These are phyloP conservation scores for Leptinotarsa tumamoca DNA, from an alignment of 2,888 invertebrate species.

Conservation along the genomic window DNA sequence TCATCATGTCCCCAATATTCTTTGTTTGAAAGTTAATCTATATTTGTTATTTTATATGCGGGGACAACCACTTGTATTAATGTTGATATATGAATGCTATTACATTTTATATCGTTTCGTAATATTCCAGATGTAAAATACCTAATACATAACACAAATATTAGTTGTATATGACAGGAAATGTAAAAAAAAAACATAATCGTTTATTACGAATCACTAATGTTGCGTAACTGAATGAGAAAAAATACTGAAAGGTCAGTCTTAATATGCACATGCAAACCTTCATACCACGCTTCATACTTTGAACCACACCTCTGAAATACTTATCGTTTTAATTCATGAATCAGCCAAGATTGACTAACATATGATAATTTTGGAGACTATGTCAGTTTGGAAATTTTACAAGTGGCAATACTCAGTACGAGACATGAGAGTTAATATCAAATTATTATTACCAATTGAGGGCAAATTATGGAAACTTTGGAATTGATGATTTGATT, in stretches of 20 bases:
- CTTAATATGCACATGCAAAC: conserved; percentile 9
- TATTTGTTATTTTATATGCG: too few species aligned
- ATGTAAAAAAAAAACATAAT: neutral
- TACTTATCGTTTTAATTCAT: neutral
- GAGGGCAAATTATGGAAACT: neutral
- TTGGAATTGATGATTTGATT: neutral
- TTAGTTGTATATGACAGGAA: neutral
- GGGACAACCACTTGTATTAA: too few species aligned
- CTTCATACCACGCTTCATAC: conserved; percentile 12
- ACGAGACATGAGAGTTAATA: neutral
- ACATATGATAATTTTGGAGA: neutral
- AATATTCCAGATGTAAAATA: too few species aligned
- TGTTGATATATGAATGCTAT: too few species aligned
- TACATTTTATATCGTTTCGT: too few species aligned
- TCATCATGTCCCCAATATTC: too few species aligned
- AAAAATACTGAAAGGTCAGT: conserved; percentile 5
- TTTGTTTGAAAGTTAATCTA: too few species aligned
- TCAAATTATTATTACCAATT: neutral
- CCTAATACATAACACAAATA: neutral
- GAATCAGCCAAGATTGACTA: conserved; percentile 10
- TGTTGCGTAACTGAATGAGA: conserved; percentile 5
- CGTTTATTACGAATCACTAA: neutral
- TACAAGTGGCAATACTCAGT: neutral
- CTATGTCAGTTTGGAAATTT: neutral
- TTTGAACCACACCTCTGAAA: conserved; percentile 18